These are phyloP conservation scores for Rousettus madagascariensis DNA, from an alignment of 2,797 vertebrate genomes.

Conservation along the genomic window DNA sequence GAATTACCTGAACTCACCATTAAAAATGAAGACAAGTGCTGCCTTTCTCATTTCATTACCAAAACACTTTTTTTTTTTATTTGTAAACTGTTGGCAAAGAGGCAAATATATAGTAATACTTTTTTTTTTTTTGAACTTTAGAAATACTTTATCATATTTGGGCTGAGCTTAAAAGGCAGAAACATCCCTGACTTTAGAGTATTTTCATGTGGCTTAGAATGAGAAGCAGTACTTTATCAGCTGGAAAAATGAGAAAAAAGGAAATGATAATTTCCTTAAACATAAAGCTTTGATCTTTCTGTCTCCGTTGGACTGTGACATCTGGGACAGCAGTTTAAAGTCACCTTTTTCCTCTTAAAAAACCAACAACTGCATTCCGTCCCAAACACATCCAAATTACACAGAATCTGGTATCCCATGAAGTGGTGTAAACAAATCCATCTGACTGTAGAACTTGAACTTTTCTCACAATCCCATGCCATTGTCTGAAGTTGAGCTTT, in stretches of 20 bases:
- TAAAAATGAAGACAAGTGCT: not conserved
- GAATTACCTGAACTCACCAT: not conserved
- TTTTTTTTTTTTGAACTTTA: not conserved
- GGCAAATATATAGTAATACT: not conserved
- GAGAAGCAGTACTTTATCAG: not conserved
- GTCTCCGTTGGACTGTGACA: not conserved
- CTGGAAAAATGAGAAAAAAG: not conserved
- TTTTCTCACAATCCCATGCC: not conserved
- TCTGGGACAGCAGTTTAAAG: not conserved
- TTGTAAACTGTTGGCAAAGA: not conserved
- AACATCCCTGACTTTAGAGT: not conserved
- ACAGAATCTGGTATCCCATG: not conserved
- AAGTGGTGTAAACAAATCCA: not conserved
- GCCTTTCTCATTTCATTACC: not conserved
- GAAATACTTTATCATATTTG: not conserved
- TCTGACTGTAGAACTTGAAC: not conserved
- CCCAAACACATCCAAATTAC: not conserved
- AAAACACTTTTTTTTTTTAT: not conserved
- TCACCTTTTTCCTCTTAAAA: not conserved
- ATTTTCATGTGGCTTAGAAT: not conserved
- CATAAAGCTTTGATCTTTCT: not conserved
- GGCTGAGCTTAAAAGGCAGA: not conserved
- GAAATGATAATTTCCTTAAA: not conserved
- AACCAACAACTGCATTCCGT: not conserved
- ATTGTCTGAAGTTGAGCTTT: not conserved